A percentile compares a stretch with the other conserved stretches of the same genome.
phyloP scores from a whole-genome alignment of 2,797 vertebrate species.

The Intellagama lesueurii region DNA sequence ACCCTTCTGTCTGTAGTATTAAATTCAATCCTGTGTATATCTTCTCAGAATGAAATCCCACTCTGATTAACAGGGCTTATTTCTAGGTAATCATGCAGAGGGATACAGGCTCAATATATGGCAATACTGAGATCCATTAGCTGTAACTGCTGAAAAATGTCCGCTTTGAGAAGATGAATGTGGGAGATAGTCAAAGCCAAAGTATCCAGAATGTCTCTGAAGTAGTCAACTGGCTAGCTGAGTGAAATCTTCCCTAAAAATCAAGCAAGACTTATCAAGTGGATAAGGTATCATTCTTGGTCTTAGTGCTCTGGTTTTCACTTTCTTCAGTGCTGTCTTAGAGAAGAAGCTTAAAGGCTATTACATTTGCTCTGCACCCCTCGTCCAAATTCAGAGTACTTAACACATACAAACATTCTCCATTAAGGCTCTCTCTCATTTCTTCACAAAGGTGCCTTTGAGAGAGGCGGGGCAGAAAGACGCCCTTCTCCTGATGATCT shows the following conservation, averaged over 20 bases:
- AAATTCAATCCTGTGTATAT: neutral
- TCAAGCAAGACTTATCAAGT: neutral
- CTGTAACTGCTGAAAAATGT: neutral
- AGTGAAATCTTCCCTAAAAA: neutral
- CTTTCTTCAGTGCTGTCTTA: neutral
- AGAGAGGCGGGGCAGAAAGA: neutral
- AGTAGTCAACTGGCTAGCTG: too few relatives aligned
- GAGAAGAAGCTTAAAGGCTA: neutral
- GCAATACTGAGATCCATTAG: too few relatives aligned
- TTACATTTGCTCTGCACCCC: neutral
- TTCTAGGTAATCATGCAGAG: neutral
- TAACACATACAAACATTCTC: neutral
- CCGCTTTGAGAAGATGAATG: neutral
- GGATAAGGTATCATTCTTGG: neutral
- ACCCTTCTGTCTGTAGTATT: neutral
- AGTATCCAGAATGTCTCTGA: neutral
- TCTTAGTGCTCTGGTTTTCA: too few relatives aligned
- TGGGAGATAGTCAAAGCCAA: neutral
- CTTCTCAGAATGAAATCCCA: neutral
- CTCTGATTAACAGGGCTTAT: neutral
- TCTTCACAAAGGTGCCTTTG: neutral
- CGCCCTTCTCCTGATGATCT: too few relatives aligned
- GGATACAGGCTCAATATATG: neutral
- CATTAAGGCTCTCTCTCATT: neutral
- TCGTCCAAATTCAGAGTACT: neutral